These are phyloP conservation scores for Enteromius fasciolatus DNA, from an alignment of 2,797 vertebrate species.

Conservation along the genomic window DNA sequence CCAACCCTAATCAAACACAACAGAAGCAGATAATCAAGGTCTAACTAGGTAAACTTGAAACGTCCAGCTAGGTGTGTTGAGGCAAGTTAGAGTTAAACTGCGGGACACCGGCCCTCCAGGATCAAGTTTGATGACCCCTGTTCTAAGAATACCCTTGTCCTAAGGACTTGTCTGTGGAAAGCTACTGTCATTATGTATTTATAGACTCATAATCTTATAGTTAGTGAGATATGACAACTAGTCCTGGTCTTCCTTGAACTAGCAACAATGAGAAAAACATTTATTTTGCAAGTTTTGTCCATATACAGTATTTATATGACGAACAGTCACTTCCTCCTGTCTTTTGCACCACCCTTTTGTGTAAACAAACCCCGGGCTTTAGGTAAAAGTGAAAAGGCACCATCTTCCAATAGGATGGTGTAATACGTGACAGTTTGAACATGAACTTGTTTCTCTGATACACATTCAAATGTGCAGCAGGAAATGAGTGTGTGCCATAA, in stretches of 20 bases:
- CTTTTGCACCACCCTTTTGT: constrained; percentile 13
- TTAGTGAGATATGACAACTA: too few species aligned
- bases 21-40: too few species aligned
- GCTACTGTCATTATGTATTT: too few species aligned
- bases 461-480: constrained; percentile 7
- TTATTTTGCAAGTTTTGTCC: background rate
- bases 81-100: too few species aligned
- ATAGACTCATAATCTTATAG: too few species aligned
- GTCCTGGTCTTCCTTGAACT: background rate
- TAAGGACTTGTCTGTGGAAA: too few species aligned
- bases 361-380: constrained; percentile 11
- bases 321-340: background rate
- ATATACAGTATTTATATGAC: background rate
- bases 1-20: too few species aligned
- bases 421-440: background rate
- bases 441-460: constrained; percentile 1
- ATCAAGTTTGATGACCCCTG: too few species aligned
- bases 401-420: constrained; percentile 2
- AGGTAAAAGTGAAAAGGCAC: background rate
- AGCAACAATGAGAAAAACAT: background rate
- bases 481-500: background rate
- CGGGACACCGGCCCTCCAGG: too few species aligned
- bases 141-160: too few species aligned
- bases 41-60: too few species aligned
- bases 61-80: too few species aligned